Evolutionary conservation across 2,888 invertebrate genomes (phyloP).

Genomic region (Nemotelus nigrinus): DNA sequence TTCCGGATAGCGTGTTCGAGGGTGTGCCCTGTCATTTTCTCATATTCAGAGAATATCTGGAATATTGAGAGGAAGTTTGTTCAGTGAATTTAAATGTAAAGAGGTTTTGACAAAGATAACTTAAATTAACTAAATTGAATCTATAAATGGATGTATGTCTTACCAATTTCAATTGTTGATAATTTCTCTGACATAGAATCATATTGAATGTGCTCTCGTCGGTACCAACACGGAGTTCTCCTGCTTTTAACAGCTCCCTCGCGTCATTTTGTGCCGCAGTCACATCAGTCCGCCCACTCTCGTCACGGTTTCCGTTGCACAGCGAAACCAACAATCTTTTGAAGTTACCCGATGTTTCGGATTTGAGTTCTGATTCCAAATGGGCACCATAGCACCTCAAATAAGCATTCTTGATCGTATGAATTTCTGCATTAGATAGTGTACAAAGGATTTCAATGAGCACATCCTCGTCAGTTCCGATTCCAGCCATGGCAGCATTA

Average conservation of each 20-base stretch:
- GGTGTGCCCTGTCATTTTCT: slow-evolving; percentile 79
- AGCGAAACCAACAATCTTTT: slow-evolving; percentile 88
- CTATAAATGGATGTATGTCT: slow-evolving; percentile 36
- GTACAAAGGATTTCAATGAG: slow-evolving; percentile 91
- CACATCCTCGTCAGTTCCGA: slow-evolving; percentile 86
- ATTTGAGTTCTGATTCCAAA: slow-evolving; percentile 83
- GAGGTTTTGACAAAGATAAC: too few species aligned
- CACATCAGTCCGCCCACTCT: slow-evolving; percentile 78
- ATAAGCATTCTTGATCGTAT: slow-evolving; percentile 81
- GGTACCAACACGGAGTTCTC: slow-evolving; percentile 76
- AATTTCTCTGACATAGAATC: slow-evolving; percentile 82
- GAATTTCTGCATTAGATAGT: slow-evolving; percentile 84
- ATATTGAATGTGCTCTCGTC: slow-evolving; percentile 89
- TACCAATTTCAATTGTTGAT: slow-evolving; percentile 68
- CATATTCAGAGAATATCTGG: slow-evolving; percentile 63
- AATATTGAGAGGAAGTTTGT: background rate
- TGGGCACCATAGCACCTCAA: slow-evolving; percentile 80
- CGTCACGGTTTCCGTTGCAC: slow-evolving; percentile 76
- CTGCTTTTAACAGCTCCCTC: slow-evolving; percentile 79
- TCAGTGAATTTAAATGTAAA: too few species aligned
- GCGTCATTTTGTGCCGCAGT: slow-evolving; percentile 83
- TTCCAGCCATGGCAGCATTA: slow-evolving; percentile 83
- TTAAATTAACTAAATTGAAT: too few species aligned
- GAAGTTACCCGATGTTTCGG: slow-evolving; percentile 93
- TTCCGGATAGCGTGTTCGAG: slow-evolving; percentile 82